Evolutionary conservation across 2,113 vertebrate species (phyloP), one percentile per base, ranked within the genome.

Genomic region (Tetrax tetrax): DNA sequence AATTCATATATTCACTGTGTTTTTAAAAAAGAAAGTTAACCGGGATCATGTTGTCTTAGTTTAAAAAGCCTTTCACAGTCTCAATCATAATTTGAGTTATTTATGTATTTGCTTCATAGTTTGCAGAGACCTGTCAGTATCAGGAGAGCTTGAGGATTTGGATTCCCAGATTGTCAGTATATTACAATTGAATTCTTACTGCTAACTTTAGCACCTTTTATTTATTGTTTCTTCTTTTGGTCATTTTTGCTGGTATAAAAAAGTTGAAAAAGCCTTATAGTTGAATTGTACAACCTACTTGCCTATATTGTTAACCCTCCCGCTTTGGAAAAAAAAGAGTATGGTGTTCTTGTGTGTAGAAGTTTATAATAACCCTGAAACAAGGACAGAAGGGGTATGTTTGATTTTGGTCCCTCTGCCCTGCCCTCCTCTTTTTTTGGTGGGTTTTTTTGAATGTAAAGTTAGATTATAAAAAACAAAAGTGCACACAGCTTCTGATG

Each of bases 401-500:
- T 83, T 45, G 87, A 8, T 10, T 90, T 94, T 75, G 43, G 31
- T 57, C 41, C 14, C 41, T 14, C 41, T 43, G 41, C 41, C 41
- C 41, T 43, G 41, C 12, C 41, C 41, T 41, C 14, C 41, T 41
- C 41, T 41, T 41, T 28, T 14, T 45, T 38, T 18, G 29, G 50
- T 31, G 83, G 69, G 23, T 64, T 77, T 89, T 90, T 82, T 83
- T 95, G 83, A 98, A 98, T 99, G 98, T 99, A 98, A 98, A 98
- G 98, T 98, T 99, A 99, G 98, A 98, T 97, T 98, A 98, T 98
- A 98, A 98, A 98, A 98, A 98, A 98, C 98, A 99, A 97, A 99
- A 98, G 97, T 98, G 97, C 98, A 97, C 99, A 98, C 98, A 99
- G 98, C 99, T 99, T 99, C 99, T 98, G 98, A 98, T 98, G 97